A percentile compares a stretch with the other conserved stretches of the same genome.
phyloP scores from a whole-genome alignment of 2,888 invertebrate species.

The Phragmatobia fuliginosa region DNA sequence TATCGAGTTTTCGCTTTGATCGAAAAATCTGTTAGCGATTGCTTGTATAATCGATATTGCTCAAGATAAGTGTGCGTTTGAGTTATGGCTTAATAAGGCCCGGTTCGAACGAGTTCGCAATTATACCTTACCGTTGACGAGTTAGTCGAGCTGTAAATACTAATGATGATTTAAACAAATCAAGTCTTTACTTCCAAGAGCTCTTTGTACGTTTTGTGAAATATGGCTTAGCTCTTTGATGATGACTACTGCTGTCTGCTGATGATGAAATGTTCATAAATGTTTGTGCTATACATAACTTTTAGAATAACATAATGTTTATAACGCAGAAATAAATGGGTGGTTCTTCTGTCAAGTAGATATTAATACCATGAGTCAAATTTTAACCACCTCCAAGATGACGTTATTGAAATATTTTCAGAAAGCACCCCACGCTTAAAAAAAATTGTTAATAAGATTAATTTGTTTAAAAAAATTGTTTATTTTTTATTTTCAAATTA shows the following conservation, averaged over 20 bases:
- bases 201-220: not conserved
- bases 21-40: slow-evolving; percentile 42
- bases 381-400: not conserved
- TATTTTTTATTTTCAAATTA: too few relatives aligned
- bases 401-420: too few relatives aligned
- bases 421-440: too few relatives aligned
- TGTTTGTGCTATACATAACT: not conserved
- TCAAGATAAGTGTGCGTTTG: slow-evolving; percentile 60
- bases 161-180: slow-evolving; percentile 23
- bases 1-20: slow-evolving; percentile 39
- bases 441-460: too few relatives aligned
- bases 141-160: slow-evolving; percentile 19
- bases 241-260: not conserved
- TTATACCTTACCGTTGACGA: slow-evolving; percentile 40
- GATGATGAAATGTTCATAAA: not conserved
- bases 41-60: slow-evolving; percentile 56
- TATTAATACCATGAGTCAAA: not conserved
- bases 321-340: too few relatives aligned
- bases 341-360: too few relatives aligned
- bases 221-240: not conserved
- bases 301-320: slow-evolving; percentile 26
- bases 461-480: too few relatives aligned
- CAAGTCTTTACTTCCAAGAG: not conserved
- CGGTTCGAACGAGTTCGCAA: slow-evolving; percentile 41
- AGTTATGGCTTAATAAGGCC: slow-evolving; percentile 61